Evolutionary conservation across 2,113 vertebrate species (phyloP).

Genomic region (Vidua chalybeata): DNA sequence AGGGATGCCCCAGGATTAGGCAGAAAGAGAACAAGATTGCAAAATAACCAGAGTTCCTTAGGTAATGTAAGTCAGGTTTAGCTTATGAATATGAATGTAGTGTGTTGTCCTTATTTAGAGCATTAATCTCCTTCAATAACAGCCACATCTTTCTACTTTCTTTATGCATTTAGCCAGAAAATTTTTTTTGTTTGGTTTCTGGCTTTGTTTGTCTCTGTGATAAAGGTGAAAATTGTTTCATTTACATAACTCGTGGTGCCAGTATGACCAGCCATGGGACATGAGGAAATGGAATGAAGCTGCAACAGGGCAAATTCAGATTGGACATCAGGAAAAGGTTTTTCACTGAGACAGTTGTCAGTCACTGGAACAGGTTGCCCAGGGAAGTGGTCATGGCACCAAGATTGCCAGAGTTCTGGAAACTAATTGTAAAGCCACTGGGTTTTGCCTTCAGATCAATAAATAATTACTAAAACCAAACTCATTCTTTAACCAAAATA

Average conservation of each 20-base stretch:
- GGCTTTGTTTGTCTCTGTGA: background rate
- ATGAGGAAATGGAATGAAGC: background rate
- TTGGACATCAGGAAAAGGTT: background rate
- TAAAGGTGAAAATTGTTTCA: background rate
- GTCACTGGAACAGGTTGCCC: background rate
- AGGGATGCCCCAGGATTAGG: background rate
- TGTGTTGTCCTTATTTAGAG: background rate
- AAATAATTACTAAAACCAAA: background rate
- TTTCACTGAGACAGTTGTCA: accelerated
- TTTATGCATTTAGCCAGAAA: background rate
- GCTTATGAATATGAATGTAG: background rate
- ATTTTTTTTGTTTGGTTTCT: too few relatives aligned
- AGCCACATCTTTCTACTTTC: background rate
- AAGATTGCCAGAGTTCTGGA: background rate
- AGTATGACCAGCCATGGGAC: background rate
- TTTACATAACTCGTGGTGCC: background rate
- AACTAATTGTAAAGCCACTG: background rate
- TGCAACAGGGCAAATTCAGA: background rate
- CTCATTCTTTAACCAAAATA: background rate
- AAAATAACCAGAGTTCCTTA: background rate
- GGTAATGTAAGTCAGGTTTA: background rate
- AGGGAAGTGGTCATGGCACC: background rate
- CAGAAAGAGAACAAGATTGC: background rate
- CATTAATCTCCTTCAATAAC: background rate
- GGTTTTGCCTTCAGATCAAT: background rate